These are phyloP conservation scores for Agrypnus murinus DNA, from an alignment of 2,888 invertebrate genomes.

Conservation along the genomic window DNA sequence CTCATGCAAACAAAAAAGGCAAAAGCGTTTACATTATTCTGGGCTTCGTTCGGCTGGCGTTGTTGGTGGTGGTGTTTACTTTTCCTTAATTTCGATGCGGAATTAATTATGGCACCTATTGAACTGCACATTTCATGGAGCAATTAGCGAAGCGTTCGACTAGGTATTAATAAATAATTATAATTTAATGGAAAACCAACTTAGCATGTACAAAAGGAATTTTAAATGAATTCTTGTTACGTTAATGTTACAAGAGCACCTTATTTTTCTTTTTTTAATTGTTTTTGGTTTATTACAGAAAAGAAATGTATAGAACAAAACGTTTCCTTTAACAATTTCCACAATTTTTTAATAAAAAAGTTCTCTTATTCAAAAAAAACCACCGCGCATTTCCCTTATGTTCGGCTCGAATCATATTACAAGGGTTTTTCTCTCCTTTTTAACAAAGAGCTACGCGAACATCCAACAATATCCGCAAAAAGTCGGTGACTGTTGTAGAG, in stretches of 20 bases:
- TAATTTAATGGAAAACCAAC: too few species aligned
- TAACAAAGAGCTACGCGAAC: conserved; percentile 35
- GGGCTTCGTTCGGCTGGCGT: too few species aligned
- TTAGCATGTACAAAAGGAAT: too few species aligned
- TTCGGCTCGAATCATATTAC: conserved; percentile 11
- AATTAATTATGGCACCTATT: conserved; percentile 4
- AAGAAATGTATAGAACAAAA: not conserved
- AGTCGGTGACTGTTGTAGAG: conserved; percentile 42
- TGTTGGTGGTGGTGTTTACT: conserved; percentile 9
- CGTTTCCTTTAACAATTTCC: not conserved
- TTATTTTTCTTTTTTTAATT: too few species aligned
- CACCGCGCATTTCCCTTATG: conserved; percentile 2
- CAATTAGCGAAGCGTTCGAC: not conserved
- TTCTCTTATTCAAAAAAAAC: conserved; percentile 17
- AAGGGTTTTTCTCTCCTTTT: conserved; percentile 12
- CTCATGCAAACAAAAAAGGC: not conserved
- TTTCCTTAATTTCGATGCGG: conserved; percentile 2
- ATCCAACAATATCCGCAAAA: conserved; percentile 45
- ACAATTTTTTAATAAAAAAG: conserved; percentile 13
- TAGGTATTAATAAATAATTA: too few species aligned
- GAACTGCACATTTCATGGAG: not conserved
- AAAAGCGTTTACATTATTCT: not conserved
- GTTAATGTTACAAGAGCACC: too few species aligned
- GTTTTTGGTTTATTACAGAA: too few species aligned
- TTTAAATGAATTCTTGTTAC: too few species aligned